phyloP scores from a whole-genome alignment of 2,888 invertebrate species.

The Frankliniella fusca region DNA sequence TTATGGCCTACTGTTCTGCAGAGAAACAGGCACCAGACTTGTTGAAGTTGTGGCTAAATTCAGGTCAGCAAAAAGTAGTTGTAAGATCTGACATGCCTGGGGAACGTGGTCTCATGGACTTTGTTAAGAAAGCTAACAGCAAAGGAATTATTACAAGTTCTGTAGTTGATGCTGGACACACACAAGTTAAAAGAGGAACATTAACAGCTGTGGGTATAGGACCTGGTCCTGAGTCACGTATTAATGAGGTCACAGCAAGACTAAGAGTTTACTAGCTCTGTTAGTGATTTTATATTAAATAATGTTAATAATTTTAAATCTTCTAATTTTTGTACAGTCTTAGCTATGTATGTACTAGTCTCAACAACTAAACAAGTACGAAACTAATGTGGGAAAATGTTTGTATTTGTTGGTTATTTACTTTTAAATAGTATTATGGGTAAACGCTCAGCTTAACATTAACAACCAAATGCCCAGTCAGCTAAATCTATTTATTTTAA shows the following conservation, averaged over 20 bases:
- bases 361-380: too few relatives aligned
- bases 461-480: too few relatives aligned
- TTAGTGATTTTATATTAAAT: too few relatives aligned
- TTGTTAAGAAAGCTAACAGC: conserved; percentile 65
- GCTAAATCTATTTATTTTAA: not conserved
- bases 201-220: conserved; percentile 88
- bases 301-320: too few relatives aligned
- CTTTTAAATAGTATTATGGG: too few relatives aligned
- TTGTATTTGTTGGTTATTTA: too few relatives aligned
- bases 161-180: conserved; percentile 87
- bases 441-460: too few relatives aligned
- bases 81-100: conserved; percentile 51
- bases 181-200: conserved; percentile 85
- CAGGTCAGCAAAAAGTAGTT: conserved; percentile 73
- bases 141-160: conserved; percentile 67
- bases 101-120: conserved; percentile 64
- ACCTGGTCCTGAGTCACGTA: conserved; percentile 72
- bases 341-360: too few relatives aligned
- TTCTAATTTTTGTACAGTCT: too few relatives aligned
- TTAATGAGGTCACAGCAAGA: conserved; percentile 82
- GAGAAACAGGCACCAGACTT: conserved; percentile 47
- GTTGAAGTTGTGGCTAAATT: conserved; percentile 58
- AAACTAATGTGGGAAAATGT: too few relatives aligned
- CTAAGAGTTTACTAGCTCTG: conserved; percentile 60
- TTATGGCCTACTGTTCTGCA: conserved; percentile 61